Evolutionary conservation across 2,888 invertebrate genomes (phyloP), one percentile per base, ranked within the genome.

Genomic region (Sarcophaga caerulescens): DNA sequence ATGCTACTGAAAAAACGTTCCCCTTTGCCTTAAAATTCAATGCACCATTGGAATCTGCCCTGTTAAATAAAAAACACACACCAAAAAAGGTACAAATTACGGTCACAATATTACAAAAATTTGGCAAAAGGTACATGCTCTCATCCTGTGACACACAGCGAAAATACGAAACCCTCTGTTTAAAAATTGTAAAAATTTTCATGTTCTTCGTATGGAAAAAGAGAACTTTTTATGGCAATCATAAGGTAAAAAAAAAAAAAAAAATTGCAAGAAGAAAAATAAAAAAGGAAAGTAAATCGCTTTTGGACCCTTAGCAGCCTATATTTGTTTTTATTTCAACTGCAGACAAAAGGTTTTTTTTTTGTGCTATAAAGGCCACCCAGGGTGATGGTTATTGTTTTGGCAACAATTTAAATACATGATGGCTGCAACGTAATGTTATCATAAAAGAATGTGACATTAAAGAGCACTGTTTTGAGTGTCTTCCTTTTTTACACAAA

Each of bases 21-120:
- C 45, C 19, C 4, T 60, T 68, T 74, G 63, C 21, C 23, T 69
- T n/a, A 62, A 62, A 79, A 73, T 68, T 62, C 57, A 75, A 79
- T 70, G 52, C 57, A 79, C 63, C 17, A 14, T 17, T n/a, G 17
- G 6, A 57, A 17, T 35, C 21, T 35, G n/a, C 52, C 5, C 70
- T 79, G 74, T 66, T 44, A 8, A 25, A 45, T 59, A 57, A 57
- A n/a, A 66, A 77, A 6, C 44, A 71, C 75, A 59, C 17, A 59
- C 44, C 19, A 63, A 79, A 74, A 75, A 75, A 35, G 57, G 21
- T 47, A 59, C 63, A 70, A 75, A 60, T 35, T 59, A 4, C 23
- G 44, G 47, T n/a, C 59, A 44, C 35, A 44, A 59, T n/a, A 45
- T 25, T 21, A 60, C 25, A 21, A 12, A 35, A 35, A 35, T 35